Base-by-base conservation (phyloP, 2,797 vertebrate species). In the Cyclopterus lumpus region DNA sequence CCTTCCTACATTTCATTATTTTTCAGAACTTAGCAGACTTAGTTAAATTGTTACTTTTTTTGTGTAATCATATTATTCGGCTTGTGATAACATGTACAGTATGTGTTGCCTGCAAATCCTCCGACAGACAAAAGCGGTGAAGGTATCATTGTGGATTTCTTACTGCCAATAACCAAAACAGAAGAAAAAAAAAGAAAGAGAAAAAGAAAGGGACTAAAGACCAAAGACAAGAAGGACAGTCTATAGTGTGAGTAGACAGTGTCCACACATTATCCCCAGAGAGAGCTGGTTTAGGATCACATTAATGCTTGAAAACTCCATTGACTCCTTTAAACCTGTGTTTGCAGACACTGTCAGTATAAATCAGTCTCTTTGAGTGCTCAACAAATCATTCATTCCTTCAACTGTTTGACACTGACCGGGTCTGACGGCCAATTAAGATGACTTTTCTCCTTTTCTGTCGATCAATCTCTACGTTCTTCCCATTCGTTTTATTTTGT, bases 401-500 rank as follows among this genome's bases (percentile, higher is more conserved):
- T 80, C 75, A 80, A 72, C 85, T n/a, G 40, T 59, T 49, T 79
- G 79, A 80, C 83, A 72, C 58, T 84, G 81, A 77, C 75, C 59
- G 77, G 10, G 44, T 77, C 57, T 76, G 77, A 78, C 88, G 72
- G 77, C 57, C 90, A 91, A 90, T 91, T 91, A 89, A 72, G 28
- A 71, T 58, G 70, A 78, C 70, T 76, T 86, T 83, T 88, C 70
- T 72, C 28, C 32, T 48, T 71, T 26, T 67, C 63, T 71, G 64
- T 80, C 84, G 22, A 54, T 88, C 79, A 87, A 53, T 80, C 42
- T 71, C 64, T 7, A 20, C 16, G 18, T 55, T 70, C 73, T 60
- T 67, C 51, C 24, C 62, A 40, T 70, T 78, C 71, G 34, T 77
- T 79, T 80, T 51, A 20, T 65, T 71, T 80, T 28, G 42, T 14